Conservation (phyloP, 2,888 invertebrate genomes). For the Plagodis dolabraria region DNA sequence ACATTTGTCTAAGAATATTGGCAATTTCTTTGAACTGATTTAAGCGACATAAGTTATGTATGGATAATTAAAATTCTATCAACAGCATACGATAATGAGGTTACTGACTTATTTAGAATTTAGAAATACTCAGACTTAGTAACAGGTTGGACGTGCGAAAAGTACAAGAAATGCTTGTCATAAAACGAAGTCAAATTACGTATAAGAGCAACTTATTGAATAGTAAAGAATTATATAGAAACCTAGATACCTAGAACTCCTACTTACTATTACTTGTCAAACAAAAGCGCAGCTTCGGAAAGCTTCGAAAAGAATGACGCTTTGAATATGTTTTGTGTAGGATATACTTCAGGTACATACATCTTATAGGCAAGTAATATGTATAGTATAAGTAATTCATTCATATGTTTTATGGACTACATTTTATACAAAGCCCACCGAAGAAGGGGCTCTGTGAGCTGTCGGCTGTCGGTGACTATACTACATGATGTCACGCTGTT, state of each 20-base stretch:
- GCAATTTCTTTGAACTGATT: constrained; percentile 4
- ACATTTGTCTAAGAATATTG: background rate
- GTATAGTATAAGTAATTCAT: no score
- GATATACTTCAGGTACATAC: no score
- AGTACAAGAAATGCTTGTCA: background rate
- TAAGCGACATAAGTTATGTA: constrained; percentile 8
- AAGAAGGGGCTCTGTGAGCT: constrained; percentile 30
- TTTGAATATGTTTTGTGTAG: no score
- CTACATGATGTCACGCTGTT: constrained; percentile 50
- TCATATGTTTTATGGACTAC: background rate
- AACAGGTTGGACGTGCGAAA: constrained; percentile 22
- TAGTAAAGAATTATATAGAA: no score
- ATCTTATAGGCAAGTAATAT: no score
- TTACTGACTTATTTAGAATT: constrained; percentile 38
- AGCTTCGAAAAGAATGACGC: no score
- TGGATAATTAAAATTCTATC: constrained; percentile 50
- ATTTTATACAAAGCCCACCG: constrained; percentile 14
- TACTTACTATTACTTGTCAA: no score
- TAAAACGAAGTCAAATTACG: background rate
- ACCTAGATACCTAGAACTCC: no score
- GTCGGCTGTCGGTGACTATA: constrained; percentile 34
- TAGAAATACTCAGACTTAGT: constrained; percentile 34
- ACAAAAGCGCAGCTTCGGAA: no score
- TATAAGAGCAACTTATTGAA: no score
- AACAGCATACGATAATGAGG: constrained; percentile 54